These are phyloP conservation scores for Drosophila auraria DNA, from an alignment of 1,140 invertebrate species.

Conservation along the genomic window DNA sequence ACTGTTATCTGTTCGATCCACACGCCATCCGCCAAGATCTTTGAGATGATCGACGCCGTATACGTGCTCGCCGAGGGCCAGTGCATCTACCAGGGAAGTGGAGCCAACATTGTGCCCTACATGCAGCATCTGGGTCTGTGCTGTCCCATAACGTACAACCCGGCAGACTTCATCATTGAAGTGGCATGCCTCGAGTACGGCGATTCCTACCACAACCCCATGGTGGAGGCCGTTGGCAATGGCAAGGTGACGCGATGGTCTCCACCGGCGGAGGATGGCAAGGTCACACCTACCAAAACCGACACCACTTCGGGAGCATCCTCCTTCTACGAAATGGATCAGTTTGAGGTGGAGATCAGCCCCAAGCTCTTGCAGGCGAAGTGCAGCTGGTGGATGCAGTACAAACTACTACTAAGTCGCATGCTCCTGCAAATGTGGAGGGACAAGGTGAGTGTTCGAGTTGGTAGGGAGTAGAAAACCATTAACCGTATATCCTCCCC, in stretches of 20 bases:
- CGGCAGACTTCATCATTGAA: conserved; percentile 93
- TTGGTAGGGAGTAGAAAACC: not conserved
- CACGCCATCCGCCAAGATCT: conserved; percentile 93
- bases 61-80: conserved; percentile 91
- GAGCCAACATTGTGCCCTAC: conserved; percentile 89
- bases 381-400: conserved; percentile 88
- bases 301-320: conserved; percentile 81
- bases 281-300: conserved; percentile 64
- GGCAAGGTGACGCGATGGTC: conserved; percentile 86
- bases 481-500: not conserved
- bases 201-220: conserved; percentile 87
- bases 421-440: conserved; percentile 91
- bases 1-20: conserved; percentile 97
- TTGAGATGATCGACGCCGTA: conserved; percentile 91
- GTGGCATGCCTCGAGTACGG: conserved; percentile 92
- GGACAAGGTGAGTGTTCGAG: conserved; percentile 87
- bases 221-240: conserved; percentile 88
- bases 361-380: conserved; percentile 86
- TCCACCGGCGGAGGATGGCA: conserved; percentile 36
- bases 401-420: conserved; percentile 87
- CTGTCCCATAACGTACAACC: conserved; percentile 92
- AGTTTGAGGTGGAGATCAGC: conserved; percentile 80
- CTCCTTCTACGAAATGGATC: conserved; percentile 74
- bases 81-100: conserved; percentile 90
- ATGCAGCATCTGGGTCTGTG: conserved; percentile 88